Evolutionary conservation across 30 jellyfish, hydroid and myxozoan genomes (phyloP).

Genomic region (Aurelia aurita complex sp. Pacific): DNA sequence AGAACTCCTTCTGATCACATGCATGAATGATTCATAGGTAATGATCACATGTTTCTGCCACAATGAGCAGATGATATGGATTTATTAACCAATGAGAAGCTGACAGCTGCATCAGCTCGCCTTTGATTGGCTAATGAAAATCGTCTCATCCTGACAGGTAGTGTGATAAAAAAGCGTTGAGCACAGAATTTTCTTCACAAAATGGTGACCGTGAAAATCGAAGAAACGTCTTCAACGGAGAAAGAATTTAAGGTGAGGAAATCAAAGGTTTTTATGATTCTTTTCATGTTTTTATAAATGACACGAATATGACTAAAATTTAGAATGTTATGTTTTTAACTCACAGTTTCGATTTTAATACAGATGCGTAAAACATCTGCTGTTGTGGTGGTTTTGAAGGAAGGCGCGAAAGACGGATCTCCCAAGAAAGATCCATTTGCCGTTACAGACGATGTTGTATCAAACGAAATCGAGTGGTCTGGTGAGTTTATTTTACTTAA

Average conservation of each 20-base stretch:
- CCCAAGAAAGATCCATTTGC: constrained; percentile 63
- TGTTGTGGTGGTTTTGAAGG: constrained; percentile 12
- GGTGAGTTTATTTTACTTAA: constrained; percentile 13
- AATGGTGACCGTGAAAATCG: neutral
- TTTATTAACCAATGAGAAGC: constrained; percentile 3
- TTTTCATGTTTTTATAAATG: neutral
- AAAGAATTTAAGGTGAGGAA: neutral
- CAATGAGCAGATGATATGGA: constrained; percentile 9
- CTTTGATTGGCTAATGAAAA: constrained; percentile 31
- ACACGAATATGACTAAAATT: neutral
- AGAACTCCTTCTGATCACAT: neutral
- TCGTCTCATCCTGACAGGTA: constrained; percentile 42
- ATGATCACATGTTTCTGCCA: neutral
- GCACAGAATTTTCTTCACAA: neutral
- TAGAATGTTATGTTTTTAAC: no score
- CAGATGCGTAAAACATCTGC: constrained; percentile 13
- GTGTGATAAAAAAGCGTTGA: neutral
- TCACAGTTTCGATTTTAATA: neutral
- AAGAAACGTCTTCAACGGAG: neutral
- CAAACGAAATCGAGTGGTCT: constrained; percentile 57
- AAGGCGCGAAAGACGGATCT: constrained; percentile 22
- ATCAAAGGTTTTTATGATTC: neutral
- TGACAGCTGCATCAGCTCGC: neutral
- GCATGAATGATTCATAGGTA: neutral
- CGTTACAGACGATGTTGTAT: constrained; percentile 54